Evolutionary conservation across 2,888 invertebrate species (phyloP).

Genomic region (Andrena dorsata): DNA sequence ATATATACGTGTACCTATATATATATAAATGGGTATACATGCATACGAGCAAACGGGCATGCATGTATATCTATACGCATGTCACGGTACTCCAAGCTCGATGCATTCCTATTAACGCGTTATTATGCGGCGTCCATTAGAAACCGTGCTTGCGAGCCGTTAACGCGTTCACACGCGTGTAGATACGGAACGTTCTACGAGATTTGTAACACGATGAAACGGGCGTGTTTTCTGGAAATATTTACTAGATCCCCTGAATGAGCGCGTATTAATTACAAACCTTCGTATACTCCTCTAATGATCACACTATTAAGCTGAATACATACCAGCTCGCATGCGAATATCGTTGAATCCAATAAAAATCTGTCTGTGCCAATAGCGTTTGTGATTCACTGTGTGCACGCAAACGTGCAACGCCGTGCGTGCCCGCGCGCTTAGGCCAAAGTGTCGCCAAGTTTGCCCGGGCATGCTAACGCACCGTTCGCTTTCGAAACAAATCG

Average conservation of each 20-base stretch:
- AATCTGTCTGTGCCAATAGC: conserved; percentile 1
- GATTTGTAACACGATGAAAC: conserved; percentile 33
- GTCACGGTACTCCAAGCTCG: conserved; percentile 52
- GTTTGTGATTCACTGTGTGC: background rate
- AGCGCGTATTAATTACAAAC: background rate
- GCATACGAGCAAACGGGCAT: background rate
- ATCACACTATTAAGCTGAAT: background rate
- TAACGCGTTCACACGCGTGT: conserved; percentile 35
- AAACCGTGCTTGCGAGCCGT: conserved; percentile 26
- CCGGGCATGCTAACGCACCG: conserved; percentile 55
- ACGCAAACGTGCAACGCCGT: conserved; percentile 19
- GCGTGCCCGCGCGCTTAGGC: conserved; percentile 22
- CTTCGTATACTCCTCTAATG: background rate
- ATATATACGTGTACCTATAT: conserved; percentile 6
- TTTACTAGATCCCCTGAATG: background rate
- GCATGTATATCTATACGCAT: conserved; percentile 27
- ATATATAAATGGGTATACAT: background rate
- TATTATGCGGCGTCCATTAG: conserved; percentile 53
- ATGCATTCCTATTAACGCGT: conserved; percentile 64
- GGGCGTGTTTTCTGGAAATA: conserved; percentile 27
- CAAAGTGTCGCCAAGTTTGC: conserved; percentile 50
- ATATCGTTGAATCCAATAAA: background rate
- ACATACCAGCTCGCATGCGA: no score
- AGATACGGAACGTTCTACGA: conserved; percentile 14
- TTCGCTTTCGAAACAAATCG: conserved; percentile 78